phyloP scores from a whole-genome alignment of 2,113 vertebrate genomes.

The Pyxicephalus adspersus region DNA sequence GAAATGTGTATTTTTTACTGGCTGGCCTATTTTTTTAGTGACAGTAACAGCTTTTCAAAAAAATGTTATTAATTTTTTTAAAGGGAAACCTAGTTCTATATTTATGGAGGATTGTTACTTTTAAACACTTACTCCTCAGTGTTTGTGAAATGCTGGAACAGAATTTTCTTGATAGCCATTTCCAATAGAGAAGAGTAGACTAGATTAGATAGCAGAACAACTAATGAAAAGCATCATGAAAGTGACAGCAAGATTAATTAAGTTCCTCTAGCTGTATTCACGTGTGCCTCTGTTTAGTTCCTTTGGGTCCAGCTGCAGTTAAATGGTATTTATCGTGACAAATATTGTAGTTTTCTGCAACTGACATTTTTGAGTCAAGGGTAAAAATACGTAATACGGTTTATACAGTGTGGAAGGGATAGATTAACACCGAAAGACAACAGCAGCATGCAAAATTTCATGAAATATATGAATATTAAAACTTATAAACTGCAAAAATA shows the following conservation, averaged over 20 bases:
- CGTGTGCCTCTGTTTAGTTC: conserved; percentile 71
- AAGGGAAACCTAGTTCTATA: background rate
- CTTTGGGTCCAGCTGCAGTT: conserved; percentile 80
- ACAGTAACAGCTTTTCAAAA: too few relatives aligned
- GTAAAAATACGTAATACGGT: conserved; percentile 83
- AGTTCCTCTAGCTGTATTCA: conserved; percentile 81
- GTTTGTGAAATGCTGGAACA: conserved; percentile 61
- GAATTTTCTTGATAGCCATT: conserved; percentile 67
- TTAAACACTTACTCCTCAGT: background rate
- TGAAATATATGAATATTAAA: conserved; percentile 17
- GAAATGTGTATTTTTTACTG: too few relatives aligned
- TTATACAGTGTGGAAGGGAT: conserved; percentile 61
- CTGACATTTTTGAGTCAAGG: conserved; percentile 90
- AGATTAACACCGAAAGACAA: conserved; percentile 49
- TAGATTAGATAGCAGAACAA: conserved; percentile 91
- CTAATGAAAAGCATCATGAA: conserved; percentile 91
- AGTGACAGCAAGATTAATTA: conserved; percentile 98
- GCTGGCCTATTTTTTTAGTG: too few relatives aligned
- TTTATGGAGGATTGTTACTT: background rate
- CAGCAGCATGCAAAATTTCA: conserved; percentile 3
- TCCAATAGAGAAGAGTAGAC: conserved; percentile 70
- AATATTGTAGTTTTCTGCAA: conserved; percentile 83
- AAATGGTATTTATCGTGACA: conserved; percentile 90
- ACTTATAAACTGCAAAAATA: conserved; percentile 57
- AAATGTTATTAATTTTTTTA: background rate